phyloP scores from a whole-genome alignment of 2,113 vertebrate species.

The Rhynchopsitta pachyrhyncha region DNA sequence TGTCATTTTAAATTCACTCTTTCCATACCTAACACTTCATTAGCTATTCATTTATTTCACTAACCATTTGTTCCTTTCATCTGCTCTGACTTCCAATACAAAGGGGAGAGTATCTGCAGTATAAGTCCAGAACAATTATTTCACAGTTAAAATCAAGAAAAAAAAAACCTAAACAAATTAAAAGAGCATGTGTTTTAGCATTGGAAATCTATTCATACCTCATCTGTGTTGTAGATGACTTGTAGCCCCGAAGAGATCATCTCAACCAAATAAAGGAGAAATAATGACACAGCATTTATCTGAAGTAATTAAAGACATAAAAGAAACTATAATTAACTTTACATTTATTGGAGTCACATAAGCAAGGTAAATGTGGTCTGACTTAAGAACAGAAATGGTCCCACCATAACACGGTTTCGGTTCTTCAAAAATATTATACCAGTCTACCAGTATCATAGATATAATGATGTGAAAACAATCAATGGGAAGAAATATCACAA shows the following conservation, averaged over 20 bases:
- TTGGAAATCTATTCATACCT: conserved; percentile 77
- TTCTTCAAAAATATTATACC: neutral
- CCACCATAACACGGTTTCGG: neutral
- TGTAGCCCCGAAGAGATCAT: conserved; percentile 98
- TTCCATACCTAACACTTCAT: neutral
- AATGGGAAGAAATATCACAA: neutral
- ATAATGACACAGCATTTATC: conserved; percentile 94
- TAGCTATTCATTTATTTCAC: neutral
- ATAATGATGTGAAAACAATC: neutral
- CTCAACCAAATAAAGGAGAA: conserved; percentile 95
- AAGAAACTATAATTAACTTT: neutral
- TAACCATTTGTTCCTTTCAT: neutral
- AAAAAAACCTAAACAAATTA: neutral
- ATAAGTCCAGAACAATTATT: neutral
- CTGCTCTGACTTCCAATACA: neutral
- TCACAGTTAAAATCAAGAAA: neutral
- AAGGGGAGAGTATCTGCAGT: neutral
- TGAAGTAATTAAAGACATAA: conserved; percentile 63
- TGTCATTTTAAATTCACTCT: neutral
- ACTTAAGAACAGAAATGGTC: neutral
- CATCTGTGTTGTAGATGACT: conserved; percentile 98
- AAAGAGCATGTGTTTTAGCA: neutral
- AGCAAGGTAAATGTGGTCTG: neutral
- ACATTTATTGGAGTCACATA: neutral
- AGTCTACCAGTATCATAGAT: neutral